Percentiles rank a stretch among this genome's conserved stretches.
Conservation (phyloP, 1,140 invertebrate species). For the Drosophila nikananu region DNA sequence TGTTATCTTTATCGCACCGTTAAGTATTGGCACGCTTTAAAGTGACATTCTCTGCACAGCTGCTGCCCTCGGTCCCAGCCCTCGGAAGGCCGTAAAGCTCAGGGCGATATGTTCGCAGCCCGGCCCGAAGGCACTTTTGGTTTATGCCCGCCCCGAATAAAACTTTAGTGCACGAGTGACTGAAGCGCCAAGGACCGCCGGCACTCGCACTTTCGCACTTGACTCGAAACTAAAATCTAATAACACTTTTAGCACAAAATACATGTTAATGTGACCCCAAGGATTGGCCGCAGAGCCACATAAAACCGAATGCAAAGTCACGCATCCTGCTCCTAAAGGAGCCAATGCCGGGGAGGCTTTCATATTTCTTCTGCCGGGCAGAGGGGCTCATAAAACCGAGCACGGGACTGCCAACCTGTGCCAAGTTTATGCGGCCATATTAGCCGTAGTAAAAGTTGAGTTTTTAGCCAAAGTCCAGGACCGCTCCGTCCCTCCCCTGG, state of each 20-base stretch:
- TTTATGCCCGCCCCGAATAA: slow-evolving; percentile 76
- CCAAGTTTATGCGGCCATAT: slow-evolving; percentile 77
- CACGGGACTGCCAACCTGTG: slow-evolving; percentile 62
- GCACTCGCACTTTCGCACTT: slow-evolving; percentile 60
- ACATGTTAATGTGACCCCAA: slow-evolving; percentile 81
- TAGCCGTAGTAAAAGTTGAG: slow-evolving; percentile 78
- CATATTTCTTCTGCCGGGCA: slow-evolving; percentile 68
- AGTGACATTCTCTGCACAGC: slow-evolving; percentile 42
- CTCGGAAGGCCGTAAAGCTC: slow-evolving; percentile 62
- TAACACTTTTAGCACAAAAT: slow-evolving; percentile 83
- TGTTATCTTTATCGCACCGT: slow-evolving; percentile 71
- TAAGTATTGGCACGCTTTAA: slow-evolving; percentile 79
- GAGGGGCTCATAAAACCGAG: slow-evolving; percentile 60
- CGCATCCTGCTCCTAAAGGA: slow-evolving; percentile 48
- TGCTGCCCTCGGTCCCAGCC: slow-evolving; percentile 13
- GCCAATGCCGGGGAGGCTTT: slow-evolving; percentile 54
- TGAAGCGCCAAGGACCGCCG: slow-evolving; percentile 32
- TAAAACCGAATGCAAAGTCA: slow-evolving; percentile 69
- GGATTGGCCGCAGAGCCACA: slow-evolving; percentile 55
- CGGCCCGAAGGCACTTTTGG: slow-evolving; percentile 78
- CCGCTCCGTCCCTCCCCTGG: slow-evolving; percentile 47
- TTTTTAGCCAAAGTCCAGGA: slow-evolving; percentile 65
- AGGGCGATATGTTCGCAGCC: slow-evolving; percentile 66
- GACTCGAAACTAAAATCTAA: slow-evolving; percentile 84
- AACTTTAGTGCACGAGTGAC: slow-evolving; percentile 75